phyloP scores from a whole-genome alignment of 2,113 vertebrate species.

The Brachyistius frenatus region DNA sequence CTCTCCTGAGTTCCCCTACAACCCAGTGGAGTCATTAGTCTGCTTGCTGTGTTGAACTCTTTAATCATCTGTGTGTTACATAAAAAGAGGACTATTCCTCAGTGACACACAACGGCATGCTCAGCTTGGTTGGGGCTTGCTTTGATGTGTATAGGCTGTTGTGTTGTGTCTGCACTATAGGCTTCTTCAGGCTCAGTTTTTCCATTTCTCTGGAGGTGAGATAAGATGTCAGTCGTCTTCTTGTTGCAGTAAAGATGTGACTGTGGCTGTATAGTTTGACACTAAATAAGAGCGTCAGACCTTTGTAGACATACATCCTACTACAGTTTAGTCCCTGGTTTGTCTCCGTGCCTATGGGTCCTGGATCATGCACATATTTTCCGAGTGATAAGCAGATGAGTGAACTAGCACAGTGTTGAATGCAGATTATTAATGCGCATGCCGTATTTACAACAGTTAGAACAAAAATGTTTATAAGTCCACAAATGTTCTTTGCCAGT shows the following conservation, averaged over 20 bases:
- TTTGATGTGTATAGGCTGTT: conserved; percentile 78
- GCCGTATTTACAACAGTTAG: conserved; percentile 10
- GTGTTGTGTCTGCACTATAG: conserved; percentile 75
- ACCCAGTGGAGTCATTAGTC: conserved; percentile 85
- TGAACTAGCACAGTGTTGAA: neutral
- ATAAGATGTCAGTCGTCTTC: conserved; percentile 71
- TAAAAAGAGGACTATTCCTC: conserved; percentile 82
- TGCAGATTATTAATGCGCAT: neutral
- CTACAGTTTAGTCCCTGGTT: conserved; percentile 12
- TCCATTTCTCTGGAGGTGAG: conserved; percentile 74
- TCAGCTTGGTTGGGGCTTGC: conserved; percentile 67
- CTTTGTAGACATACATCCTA: conserved; percentile 56
- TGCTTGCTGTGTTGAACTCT: conserved; percentile 84
- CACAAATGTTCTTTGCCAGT: neutral
- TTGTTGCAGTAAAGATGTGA: conserved; percentile 60
- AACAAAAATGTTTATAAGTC: neutral
- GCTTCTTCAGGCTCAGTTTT: conserved; percentile 68
- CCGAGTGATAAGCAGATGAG: neutral
- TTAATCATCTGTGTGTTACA: conserved; percentile 85
- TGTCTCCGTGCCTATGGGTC: conserved; percentile 14
- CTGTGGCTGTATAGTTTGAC: conserved; percentile 47
- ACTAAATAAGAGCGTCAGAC: conserved; percentile 55
- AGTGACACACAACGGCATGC: conserved; percentile 77
- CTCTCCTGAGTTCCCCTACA: conserved; percentile 79
- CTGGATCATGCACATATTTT: conserved; percentile 2